These are phyloP conservation scores for Drosophila parvula DNA, from an alignment of 1,140 invertebrate genomes.

Conservation along the genomic window DNA sequence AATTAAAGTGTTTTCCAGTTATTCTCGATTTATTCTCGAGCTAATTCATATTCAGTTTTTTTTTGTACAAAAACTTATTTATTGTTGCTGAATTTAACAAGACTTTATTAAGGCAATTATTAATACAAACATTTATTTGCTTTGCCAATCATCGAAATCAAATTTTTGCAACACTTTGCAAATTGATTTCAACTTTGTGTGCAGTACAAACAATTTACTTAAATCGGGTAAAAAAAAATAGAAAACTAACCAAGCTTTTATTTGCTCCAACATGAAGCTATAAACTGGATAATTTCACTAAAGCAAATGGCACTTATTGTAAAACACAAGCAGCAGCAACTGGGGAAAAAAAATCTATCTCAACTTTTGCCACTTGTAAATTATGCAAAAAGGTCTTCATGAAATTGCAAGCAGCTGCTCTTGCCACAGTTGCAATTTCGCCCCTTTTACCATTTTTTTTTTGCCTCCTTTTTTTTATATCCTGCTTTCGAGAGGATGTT, in stretches of 20 bases:
- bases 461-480: constrained; percentile 23
- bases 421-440: constrained; percentile 38
- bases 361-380: constrained; percentile 73
- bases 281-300: constrained; percentile 79
- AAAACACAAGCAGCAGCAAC: constrained; percentile 45
- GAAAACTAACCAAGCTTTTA: neutral
- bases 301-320: constrained; percentile 64
- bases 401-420: constrained; percentile 74
- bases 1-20: neutral
- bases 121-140: neutral
- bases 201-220: neutral
- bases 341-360: constrained; percentile 30
- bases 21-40: neutral
- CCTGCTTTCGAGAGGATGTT: constrained; percentile 34
- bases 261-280: constrained; percentile 43
- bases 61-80: no score
- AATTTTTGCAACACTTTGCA: neutral
- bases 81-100: neutral
- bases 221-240: neutral
- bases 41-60: neutral
- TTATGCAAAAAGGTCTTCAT: constrained; percentile 75
- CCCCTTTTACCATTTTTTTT: neutral
- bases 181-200: constrained; percentile 5
- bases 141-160: neutral
- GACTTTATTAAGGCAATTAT: constrained; percentile 6